Evolutionary conservation across 2,888 invertebrate species (phyloP), one percentile per base, ranked within the genome.

Genomic region (Eudasyphora cyanicolor): DNA sequence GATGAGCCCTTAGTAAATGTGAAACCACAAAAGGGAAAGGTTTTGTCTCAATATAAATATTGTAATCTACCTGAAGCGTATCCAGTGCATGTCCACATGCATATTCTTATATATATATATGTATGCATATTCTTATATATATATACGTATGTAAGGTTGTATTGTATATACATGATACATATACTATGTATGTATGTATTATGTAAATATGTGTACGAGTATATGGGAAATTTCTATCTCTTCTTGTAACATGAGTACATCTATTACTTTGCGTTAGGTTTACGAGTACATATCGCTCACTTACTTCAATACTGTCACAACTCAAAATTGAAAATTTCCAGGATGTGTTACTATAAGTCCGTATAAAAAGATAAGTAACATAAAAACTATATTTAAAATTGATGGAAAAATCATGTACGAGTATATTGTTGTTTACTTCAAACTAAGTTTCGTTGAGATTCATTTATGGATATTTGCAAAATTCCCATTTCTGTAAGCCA

Each of bases 51-150:
- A 19, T 35, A 35, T n/a, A 49, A 82, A 82, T 82, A 82, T 70
- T 73, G 77, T 6, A 17, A 71, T 81, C 42, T 78, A 84, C 32
- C 64, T 84, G 38, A 78, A 78, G 83, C 83, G 71, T 64, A 81
- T 38, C 76, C 62, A 77, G 70, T 77, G 42, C 67, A 27, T 2
- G n/a, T 6, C 2, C 2, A 4, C 49, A 14, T 8, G 38, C 38
- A n/a, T n/a, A n/a, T 38, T 38, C 2, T 8, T 38, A 38, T 38
- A 14, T 38, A 38, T 14, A 6, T n/a, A n/a, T 45, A 1, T 45
- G 45, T 45, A n/a, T 45, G 45, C n/a, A n/a, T n/a, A n/a, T n/a
- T n/a, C n/a, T n/a, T n/a, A n/a, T n/a, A n/a, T 45, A n/a, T 45
- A n/a, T 45, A n/a, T 14, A 1, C 4, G n/a, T 14, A n/a, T 45